Evolutionary conservation across 2,888 invertebrate species (phyloP).

Genomic region (Seira musarum): DNA sequence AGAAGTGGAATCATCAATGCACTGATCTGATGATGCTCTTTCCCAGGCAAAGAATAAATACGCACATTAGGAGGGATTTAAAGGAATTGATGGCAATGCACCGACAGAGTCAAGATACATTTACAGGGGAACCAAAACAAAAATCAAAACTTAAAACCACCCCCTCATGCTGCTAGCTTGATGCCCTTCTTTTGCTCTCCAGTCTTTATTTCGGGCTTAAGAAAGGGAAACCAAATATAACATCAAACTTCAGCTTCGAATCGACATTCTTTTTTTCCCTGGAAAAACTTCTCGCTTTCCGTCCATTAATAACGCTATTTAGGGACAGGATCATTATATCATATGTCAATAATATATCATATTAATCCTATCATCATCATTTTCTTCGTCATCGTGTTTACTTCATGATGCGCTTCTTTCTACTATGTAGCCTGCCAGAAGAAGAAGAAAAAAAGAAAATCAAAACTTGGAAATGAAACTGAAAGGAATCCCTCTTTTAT

Average conservation of each 20-base stretch:
- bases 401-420: background rate
- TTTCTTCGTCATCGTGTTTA: conserved; percentile 1
- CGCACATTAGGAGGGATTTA: conserved; percentile 56
- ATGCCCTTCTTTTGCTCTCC: background rate
- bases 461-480: conserved; percentile 21
- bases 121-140: background rate
- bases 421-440: conserved; percentile 31
- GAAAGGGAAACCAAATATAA: conserved; percentile 5
- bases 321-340: conserved; percentile 42
- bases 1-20: conserved; percentile 8
- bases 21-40: background rate
- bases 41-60: conserved; percentile 35
- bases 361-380: conserved; percentile 57
- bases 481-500: conserved; percentile 42
- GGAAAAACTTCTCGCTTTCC: background rate
- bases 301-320: conserved; percentile 8
- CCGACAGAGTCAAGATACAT: conserved; percentile 20
- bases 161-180: conserved; percentile 7
- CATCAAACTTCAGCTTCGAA: background rate
- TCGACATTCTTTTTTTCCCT: conserved; percentile 1
- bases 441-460: conserved; percentile 35
- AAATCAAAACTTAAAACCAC: conserved; percentile 15
- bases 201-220: conserved; percentile 3
- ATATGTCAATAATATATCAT: conserved; percentile 59
- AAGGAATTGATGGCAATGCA: conserved; percentile 40